Evolutionary conservation across 2,113 vertebrate species (phyloP), one percentile per base, ranked within the genome.

Genomic region (Sciurus niger): DNA sequence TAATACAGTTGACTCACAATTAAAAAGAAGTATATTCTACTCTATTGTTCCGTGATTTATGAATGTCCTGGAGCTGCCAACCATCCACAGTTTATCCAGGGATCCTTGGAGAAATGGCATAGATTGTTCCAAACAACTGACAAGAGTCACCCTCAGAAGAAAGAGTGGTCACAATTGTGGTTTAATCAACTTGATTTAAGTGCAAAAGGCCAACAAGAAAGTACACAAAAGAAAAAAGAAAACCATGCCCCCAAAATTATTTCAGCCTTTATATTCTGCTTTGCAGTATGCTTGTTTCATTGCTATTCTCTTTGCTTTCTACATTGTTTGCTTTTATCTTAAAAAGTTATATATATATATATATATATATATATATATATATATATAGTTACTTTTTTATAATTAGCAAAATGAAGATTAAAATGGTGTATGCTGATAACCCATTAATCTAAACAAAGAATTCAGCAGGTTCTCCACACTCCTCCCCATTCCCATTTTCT

Each of bases 321-420:
- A 24, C 4, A 34, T 18, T 63, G 25, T 40, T 95, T 86, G 40
- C 63, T 91, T 93, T 51, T 76, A 73, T 51, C 43, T 51, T 85
- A 24, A 93, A 11, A 16, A 67, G 40, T 40, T 40, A 40, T 40
- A 40, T 4, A 46, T 78, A 88, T 80, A 87, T 1, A 77, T 73
- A 37, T 37, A 37, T 40, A 40, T 40, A 40, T 4, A 46, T 78
- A 88, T 80, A 87, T 1, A 77, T 73, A 2, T 37, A 2, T 37
- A 2, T 77, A 40, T 82, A 25, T n/a, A 68, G 32, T 28, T 88
- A 46, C 6, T 46, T 80, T 90, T 67, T 74, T 55, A 70, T 93
- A 68, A 55, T 84, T n/a, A 78, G 74, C 63, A 94, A 90, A 87
- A 87, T 84, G 0, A 28, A 96, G 65, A 93, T 77, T 60, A 73